Conservation (phyloP, 2,888 invertebrate genomes). For the Axea sp. region DNA sequence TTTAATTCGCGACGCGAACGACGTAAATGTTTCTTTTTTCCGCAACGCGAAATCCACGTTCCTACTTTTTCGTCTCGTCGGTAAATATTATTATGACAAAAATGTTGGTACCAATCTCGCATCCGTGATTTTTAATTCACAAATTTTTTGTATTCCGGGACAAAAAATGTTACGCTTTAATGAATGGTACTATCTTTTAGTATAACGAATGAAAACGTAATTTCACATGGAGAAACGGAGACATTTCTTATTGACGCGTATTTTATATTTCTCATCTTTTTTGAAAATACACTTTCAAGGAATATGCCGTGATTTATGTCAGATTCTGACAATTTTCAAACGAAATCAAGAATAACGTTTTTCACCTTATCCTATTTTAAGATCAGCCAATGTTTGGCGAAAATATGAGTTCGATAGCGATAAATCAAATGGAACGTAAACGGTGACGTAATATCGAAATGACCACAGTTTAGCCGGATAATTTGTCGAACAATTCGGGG, state of each 20-base stretch:
- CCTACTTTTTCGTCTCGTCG: not conserved
- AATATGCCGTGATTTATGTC: slow-evolving; percentile 34
- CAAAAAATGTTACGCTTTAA: too few species aligned
- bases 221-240: slow-evolving; percentile 1
- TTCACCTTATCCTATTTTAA: slow-evolving; percentile 10
- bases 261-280: slow-evolving; percentile 16
- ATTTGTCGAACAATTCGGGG: slow-evolving; percentile 27
- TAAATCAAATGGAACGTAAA: slow-evolving; percentile 33
- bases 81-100: slow-evolving; percentile 6
- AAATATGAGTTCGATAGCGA: slow-evolving; percentile 18
- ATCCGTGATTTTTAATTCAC: slow-evolving; percentile 1
- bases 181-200: too few species aligned
- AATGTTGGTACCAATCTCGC: not conserved
- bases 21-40: slow-evolving; percentile 3
- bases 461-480: slow-evolving; percentile 28
- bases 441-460: slow-evolving; percentile 19
- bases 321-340: slow-evolving; percentile 24
- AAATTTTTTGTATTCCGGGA: not conserved
- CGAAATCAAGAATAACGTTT: slow-evolving; percentile 16
- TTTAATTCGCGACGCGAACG: slow-evolving; percentile 11
- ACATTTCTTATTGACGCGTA: slow-evolving; percentile 20
- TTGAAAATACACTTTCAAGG: slow-evolving; percentile 13
- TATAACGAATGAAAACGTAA: slow-evolving; percentile 11
- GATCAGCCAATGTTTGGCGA: slow-evolving; percentile 18
- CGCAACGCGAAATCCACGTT: too few species aligned